Evolutionary conservation across 2,113 vertebrate species (phyloP), one percentile per base, ranked within the genome.

Genomic region (Scortum barcoo): DNA sequence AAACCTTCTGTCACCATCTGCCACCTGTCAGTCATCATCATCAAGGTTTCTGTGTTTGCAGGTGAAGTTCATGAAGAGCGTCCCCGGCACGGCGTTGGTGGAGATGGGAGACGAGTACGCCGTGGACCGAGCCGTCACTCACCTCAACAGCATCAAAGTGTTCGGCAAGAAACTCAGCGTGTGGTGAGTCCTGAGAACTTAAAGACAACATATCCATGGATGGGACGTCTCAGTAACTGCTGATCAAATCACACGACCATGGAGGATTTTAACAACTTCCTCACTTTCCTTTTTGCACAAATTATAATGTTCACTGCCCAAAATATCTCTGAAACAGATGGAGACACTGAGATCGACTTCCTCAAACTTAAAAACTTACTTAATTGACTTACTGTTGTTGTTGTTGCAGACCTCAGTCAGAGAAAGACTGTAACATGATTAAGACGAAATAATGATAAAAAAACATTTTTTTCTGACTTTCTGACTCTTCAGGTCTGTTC

Each of bases 41-140:
- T n/a, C n/a, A n/a, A n/a, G n/a, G n/a, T 11, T 50, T 17, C 19
- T 54, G 53, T 68, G 9, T 60, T 24, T n/a, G 33, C 71, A 99
- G 97, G 97, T 99, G 77, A 99, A 99, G 90, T 99, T 99, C 92
- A 98, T 99, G 98, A 99, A 97, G 95, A 99, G 97, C 13, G 97
- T 99, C 85, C 96, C 97, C 0, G 97, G 97, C 57, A 98, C 97
- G 0, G 97, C 97, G 12, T 89, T 99, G 84, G 97, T 99, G 79
- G 97, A 99, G 95, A 99, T 99, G 98, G 97, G 97, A 1, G 97
- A 99, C 69, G 97, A 97, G 65, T 99, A 97, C 7, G 97, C 98
- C 10, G 98, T 99, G 63, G 98, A 99, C 94, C 95, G 98, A 90
- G 97, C 97, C 12, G 96, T 99, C 84, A 98, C 97, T 51, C 97